phyloP scores from a whole-genome alignment of 2,797 vertebrate species.

The Cichlasoma orientale region DNA sequence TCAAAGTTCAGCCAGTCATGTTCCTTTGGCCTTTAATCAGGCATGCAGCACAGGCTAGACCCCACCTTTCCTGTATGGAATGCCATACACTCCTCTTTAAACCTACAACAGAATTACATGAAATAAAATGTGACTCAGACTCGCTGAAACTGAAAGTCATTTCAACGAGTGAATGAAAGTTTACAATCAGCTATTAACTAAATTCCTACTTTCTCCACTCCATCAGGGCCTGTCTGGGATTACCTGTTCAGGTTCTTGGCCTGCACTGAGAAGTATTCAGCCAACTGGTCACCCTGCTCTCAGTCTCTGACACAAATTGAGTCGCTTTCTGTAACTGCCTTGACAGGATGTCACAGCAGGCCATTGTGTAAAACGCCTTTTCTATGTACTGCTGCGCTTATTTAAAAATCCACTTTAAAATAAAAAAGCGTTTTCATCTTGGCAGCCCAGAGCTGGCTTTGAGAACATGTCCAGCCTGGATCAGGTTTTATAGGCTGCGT shows the following conservation, averaged over 20 bases:
- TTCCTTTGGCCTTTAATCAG: constrained; percentile 6
- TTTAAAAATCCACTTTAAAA: not conserved
- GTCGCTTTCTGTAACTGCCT: constrained; percentile 1
- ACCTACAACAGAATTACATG: not conserved
- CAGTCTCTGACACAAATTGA: not conserved
- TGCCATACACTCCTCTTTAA: not conserved
- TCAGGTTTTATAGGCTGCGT: constrained; percentile 1
- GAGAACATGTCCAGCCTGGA: constrained; percentile 1
- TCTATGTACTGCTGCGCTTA: not conserved
- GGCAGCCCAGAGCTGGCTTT: not conserved
- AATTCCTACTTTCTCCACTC: not conserved
- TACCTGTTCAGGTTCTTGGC: constrained; percentile 27
- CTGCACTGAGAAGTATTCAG: constrained; percentile 29
- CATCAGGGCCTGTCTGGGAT: not conserved
- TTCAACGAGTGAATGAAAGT: not conserved
- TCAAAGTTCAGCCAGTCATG: not conserved
- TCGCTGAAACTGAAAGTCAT: not conserved
- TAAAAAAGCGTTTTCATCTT: not conserved
- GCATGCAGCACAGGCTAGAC: constrained; percentile 12
- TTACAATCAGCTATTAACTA: not conserved
- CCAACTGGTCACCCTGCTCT: not conserved
- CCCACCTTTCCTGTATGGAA: constrained; percentile 28
- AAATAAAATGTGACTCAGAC: not conserved
- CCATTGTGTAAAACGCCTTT: not conserved
- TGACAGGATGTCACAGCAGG: not conserved